A percentile compares a stretch with the other conserved stretches of the same genome.
These are phyloP conservation scores for Agrochola lota DNA, from an alignment of 2,888 invertebrate species.

Conservation along the genomic window DNA sequence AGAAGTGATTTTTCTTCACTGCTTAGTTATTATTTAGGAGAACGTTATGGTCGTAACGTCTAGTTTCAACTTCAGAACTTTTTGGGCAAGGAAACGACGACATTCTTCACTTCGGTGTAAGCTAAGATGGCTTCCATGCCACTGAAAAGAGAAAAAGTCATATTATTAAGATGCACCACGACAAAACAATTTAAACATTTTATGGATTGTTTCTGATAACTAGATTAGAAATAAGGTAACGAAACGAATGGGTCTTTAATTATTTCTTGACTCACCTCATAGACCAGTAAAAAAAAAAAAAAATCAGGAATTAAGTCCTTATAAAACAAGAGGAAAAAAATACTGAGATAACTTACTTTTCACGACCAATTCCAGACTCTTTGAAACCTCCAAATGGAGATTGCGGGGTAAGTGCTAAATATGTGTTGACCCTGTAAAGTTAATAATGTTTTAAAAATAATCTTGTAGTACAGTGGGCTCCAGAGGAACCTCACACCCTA, in stretches of 20 bases:
- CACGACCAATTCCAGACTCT: constrained; percentile 94
- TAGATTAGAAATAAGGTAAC: neutral
- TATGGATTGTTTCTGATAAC: neutral
- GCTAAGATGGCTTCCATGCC: constrained; percentile 92
- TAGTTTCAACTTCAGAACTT: constrained; percentile 68
- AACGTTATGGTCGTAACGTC: neutral
- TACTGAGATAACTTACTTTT: constrained; percentile 73
- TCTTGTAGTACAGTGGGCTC: neutral
- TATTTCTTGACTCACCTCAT: neutral
- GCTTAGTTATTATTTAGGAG: neutral
- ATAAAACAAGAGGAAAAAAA: neutral
- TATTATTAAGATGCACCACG: neutral
- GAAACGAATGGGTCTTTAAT: neutral
- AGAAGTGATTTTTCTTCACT: no score
- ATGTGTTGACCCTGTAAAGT: constrained; percentile 87
- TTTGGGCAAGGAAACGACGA: constrained; percentile 88
- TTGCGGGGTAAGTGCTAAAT: constrained; percentile 91
- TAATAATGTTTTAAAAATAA: neutral
- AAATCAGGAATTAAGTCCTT: neutral
- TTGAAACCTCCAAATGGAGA: constrained; percentile 97
- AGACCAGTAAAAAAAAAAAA: no score
- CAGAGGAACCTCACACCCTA: no score
- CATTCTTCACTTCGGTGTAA: constrained; percentile 94
- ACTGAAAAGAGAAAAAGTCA: constrained; percentile 81
- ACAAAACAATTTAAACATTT: neutral